Evolutionary conservation across 2,797 vertebrate species (phyloP), one percentile per base, ranked within the genome.

Genomic region (Acrossocheilus wenchowensis): DNA sequence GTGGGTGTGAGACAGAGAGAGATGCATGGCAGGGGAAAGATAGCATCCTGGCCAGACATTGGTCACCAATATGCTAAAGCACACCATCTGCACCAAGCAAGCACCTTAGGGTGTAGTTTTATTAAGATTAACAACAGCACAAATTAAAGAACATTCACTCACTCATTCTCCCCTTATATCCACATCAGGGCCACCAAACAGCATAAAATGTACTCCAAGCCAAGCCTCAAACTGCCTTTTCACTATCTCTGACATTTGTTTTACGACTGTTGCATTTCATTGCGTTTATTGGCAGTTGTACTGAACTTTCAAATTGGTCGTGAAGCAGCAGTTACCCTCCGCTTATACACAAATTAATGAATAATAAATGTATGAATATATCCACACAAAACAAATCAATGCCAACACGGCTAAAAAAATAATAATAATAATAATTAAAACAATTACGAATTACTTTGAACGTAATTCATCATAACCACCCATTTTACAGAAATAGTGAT

Each of bases 31-130:
- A 71, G 73, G 62, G 78, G 69, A 66, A 43, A 77, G 73, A 86
- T 39, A 71, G 21, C 19, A 82, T 82, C 84, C 79, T 80, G 80
- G 36, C 90, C 82, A 90, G 82, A 91, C 90, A 91, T 19, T 64
- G 48, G 14, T 79, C 82, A 79, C 43, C 68, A 82, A 50, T 36
- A 66, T 5, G 41, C n/a, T 72, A 79, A 78, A 78, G 72, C 72
- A 73, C 52, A 87, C 41, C 54, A 88, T 9, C 60, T 69, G 11
- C 43, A 86, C 73, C 73, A 30, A 85, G 92, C 83, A 82, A 79
- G 68, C 39, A 41, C 77, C 5, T 66, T 26, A 87, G 85, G 89
- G 86, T 92, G n/a, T 45, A 86, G 86, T 83, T 90, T 43, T 52
- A 87, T 54, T 62, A 50, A 89, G 79, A 85, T 54, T 26, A 83